These are phyloP conservation scores for Thalassophryne amazonica DNA, from an alignment of 2,797 vertebrate genomes.

Conservation along the genomic window DNA sequence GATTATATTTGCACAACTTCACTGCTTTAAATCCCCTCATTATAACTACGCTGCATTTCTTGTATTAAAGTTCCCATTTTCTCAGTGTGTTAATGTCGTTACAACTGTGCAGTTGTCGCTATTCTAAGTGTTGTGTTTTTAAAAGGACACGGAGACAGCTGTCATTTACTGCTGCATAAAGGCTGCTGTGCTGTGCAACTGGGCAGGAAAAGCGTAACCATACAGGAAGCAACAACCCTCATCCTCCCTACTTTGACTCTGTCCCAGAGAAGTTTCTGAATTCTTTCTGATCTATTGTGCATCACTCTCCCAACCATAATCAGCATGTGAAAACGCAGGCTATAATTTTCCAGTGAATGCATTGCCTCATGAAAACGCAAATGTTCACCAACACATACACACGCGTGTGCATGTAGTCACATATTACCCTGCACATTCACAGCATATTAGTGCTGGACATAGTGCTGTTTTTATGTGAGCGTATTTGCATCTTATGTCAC, in stretches of 20 bases:
- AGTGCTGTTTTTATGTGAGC: conserved; percentile 13
- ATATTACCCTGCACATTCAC: background rate
- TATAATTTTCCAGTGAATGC: conserved; percentile 44
- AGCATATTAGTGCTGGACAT: background rate
- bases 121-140: background rate
- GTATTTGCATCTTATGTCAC: conserved; percentile 4
- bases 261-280: conserved; percentile 26
- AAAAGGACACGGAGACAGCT: background rate
- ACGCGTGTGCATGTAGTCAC: too few species aligned
- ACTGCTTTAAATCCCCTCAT: background rate
- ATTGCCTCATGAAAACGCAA: conserved; percentile 36
- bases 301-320: conserved; percentile 46
- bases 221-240: conserved; percentile 12
- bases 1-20: background rate
- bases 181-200: background rate
- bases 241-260: conserved; percentile 14
- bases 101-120: too few species aligned
- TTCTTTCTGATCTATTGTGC: conserved; percentile 47
- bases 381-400: background rate
- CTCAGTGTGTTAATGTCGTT: too few species aligned
- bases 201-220: conserved; percentile 8
- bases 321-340: conserved; percentile 40
- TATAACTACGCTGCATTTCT: background rate
- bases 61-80: background rate
- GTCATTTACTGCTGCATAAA: background rate